Evolutionary conservation across 37 sponge, comb jelly and placozoan species (phyloP), one percentile per base, ranked within the genome.

Genomic region (Tethya wilhelma): DNA sequence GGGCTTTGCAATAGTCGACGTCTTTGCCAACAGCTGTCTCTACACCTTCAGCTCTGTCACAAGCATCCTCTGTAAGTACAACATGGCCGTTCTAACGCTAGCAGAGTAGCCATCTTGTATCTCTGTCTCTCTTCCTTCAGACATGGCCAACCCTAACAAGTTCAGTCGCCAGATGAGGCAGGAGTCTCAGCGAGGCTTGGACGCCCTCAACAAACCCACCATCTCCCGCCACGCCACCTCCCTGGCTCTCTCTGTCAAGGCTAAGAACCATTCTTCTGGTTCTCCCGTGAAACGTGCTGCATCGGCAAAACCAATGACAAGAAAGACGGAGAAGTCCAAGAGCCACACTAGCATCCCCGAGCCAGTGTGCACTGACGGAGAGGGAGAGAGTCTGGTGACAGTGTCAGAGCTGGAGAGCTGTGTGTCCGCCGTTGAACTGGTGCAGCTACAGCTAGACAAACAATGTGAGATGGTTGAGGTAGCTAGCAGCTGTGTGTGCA

Each of bases 11-110:
- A 29, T 84, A 0, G 62, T 84, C 1, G 85, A 84, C 67, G 57
- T 63, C 1, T 26, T 37, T 23, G 33, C 42, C 37, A 84, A 84
- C 70, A 29, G 42, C 5, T 77, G 77, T 37, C 46, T 84, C 12
- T 57, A 77, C 46, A 77, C 46, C 56, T 71, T 84, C 17, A 44
- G 34, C 32, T 53, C 66, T n/a, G 40, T 67, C 37, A 77, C 77
- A 28, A 84, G 78, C 85, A 84, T 84, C n/a, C 70, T 84, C 4
- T 77, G 85, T 84, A 59, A 56, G 85, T 30, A 34, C 32, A 17
- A 3, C 29, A 8, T 53, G 28, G 4, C 59, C 28, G 59, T 29
- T 29, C 59, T 59, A 29, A 9, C 59, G n/a, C 59, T 29, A n/a
- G n/a, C n/a, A n/a, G n/a, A n/a, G n/a, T n/a, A n/a, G n/a, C n/a